These are phyloP conservation scores for Stenoptilia bipunctidactyla DNA, from an alignment of 2,888 invertebrate genomes.

Conservation along the genomic window DNA sequence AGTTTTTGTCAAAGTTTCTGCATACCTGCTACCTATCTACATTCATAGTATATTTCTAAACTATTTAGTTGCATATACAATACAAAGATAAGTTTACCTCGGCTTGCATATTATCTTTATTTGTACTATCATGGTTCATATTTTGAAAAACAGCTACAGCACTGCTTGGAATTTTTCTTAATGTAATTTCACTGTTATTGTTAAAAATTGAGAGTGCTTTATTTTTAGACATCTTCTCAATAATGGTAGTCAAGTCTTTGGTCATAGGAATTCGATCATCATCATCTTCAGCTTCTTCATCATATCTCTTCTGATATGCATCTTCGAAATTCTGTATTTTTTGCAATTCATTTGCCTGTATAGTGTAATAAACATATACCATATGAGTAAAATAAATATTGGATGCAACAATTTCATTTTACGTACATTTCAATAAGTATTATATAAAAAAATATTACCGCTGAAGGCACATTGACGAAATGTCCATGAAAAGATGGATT, in stretches of 20 bases:
- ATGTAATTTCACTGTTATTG: conserved; percentile 34
- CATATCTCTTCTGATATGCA: conserved; percentile 42
- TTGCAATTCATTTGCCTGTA: conserved; percentile 49
- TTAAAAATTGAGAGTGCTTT: conserved; percentile 26
- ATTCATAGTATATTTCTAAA: no score
- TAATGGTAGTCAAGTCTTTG: conserved; percentile 68
- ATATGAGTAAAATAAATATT: no score
- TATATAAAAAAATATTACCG: conserved; percentile 29
- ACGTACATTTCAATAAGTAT: not conserved
- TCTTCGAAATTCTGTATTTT: conserved; percentile 63
- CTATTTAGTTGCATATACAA: no score
- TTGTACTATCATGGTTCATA: conserved; percentile 35
- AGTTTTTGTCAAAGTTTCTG: no score
- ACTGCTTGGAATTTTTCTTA: conserved; percentile 72
- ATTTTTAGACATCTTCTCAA: conserved; percentile 58
- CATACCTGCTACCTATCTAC: no score
- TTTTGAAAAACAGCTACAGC: conserved; percentile 77
- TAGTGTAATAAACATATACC: no score
- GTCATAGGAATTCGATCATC: conserved; percentile 50
- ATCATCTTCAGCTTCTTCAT: conserved; percentile 22
- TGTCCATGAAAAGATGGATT: conserved; percentile 52
- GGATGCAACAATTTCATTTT: not conserved
- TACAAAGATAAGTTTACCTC: no score
- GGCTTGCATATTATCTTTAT: conserved; percentile 64
- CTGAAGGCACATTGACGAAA: conserved; percentile 48